These are phyloP conservation scores for Philypnodon macrostomus DNA, from an alignment of 2,797 vertebrate species.

Conservation along the genomic window DNA sequence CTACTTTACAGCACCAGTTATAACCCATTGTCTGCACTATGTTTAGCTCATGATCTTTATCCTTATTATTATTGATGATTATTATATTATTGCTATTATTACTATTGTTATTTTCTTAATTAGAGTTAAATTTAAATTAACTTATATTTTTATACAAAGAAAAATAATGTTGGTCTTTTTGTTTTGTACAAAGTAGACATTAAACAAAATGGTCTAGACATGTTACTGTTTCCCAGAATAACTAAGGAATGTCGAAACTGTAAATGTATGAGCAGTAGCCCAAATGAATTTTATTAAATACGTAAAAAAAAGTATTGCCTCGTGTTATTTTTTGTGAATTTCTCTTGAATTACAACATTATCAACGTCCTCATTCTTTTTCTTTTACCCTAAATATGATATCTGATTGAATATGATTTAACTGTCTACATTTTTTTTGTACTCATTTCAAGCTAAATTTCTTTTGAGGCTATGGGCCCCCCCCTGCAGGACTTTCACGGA, in stretches of 20 bases:
- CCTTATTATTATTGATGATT: slow-evolving; percentile 58
- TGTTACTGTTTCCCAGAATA: slow-evolving; percentile 77
- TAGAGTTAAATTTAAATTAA: slow-evolving; percentile 86
- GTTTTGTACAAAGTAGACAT: slow-evolving; percentile 83
- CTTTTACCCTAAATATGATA: no score
- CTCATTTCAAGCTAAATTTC: no score
- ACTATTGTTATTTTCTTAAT: slow-evolving; percentile 85
- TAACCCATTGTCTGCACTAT: slow-evolving; percentile 82
- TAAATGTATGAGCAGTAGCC: slow-evolving; percentile 80
- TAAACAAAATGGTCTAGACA: slow-evolving; percentile 75
- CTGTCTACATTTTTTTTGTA: no score
- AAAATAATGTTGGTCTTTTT: slow-evolving; percentile 78
- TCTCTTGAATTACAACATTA: no score
- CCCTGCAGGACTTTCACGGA: no score
- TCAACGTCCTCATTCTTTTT: no score
- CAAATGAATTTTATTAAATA: slow-evolving; percentile 84
- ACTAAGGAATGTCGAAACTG: slow-evolving; percentile 80
- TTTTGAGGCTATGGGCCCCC: no score
- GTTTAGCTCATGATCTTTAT: slow-evolving; percentile 78
- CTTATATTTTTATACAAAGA: slow-evolving; percentile 84
- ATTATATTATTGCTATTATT: slow-evolving; percentile 75
- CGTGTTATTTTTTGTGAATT: background rate
- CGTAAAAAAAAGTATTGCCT: slow-evolving; percentile 53
- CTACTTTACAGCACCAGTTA: slow-evolving; percentile 72
- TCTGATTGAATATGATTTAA: no score